Conservation (phyloP, 2,113 vertebrate species). For the Microcebus tavaratra region DNA sequence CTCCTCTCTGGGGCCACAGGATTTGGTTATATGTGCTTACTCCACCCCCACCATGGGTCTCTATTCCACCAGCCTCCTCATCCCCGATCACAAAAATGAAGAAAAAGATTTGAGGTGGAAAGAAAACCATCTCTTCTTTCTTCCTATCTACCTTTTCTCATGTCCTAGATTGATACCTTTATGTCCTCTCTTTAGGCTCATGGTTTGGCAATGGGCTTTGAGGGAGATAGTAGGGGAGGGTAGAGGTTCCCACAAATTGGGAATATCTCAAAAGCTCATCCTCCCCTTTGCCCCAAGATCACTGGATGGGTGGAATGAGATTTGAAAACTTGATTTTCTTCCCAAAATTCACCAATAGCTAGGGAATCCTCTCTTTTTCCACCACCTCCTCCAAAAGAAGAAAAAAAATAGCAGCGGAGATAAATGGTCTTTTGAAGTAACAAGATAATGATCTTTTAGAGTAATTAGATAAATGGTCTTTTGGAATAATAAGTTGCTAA, state of each 20-base stretch:
- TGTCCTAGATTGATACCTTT: background rate
- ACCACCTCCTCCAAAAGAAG: background rate
- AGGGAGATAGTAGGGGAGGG: background rate
- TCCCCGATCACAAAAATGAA: background rate
- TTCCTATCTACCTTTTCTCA: background rate
- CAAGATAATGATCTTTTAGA: background rate
- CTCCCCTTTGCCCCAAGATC: background rate
- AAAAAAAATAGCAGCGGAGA: background rate
- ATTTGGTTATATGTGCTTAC: background rate
- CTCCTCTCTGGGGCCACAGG: background rate
- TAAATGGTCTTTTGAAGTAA: background rate
- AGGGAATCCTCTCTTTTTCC: background rate
- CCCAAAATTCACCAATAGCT: background rate
- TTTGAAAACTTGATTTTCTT: constrained; percentile 39
- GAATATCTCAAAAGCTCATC: background rate
- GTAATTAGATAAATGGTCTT: background rate
- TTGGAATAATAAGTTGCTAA: background rate
- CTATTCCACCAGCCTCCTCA: background rate
- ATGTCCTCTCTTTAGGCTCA: background rate
- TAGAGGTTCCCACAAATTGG: background rate
- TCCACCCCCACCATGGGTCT: background rate
- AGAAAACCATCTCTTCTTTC: background rate
- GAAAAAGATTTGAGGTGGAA: background rate
- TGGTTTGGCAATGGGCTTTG: background rate
- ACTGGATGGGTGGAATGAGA: background rate